Evolutionary conservation across 2,888 invertebrate species (phyloP).

Genomic region (Scaptomyza polygonia): DNA sequence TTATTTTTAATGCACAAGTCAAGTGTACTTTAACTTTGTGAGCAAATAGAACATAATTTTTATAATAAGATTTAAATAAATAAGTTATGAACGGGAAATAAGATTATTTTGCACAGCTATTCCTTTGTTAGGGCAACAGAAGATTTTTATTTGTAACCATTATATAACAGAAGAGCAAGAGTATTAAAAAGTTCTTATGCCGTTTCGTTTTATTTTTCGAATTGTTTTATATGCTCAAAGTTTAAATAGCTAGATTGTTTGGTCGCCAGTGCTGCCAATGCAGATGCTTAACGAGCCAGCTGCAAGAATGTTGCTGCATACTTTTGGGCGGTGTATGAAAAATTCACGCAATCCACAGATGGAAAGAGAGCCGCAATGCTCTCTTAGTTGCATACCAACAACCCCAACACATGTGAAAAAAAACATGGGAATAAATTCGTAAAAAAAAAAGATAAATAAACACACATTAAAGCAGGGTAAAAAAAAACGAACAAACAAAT

Average conservation of each 20-base stretch:
- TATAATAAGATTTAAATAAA: background rate
- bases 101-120: no score
- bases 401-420: conserved; percentile 14
- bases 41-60: conserved; percentile 5
- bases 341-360: conserved; percentile 7
- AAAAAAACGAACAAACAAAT: conserved; percentile 35
- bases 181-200: conserved; percentile 6
- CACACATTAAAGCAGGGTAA: background rate
- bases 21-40: conserved; percentile 11
- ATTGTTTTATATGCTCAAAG: background rate
- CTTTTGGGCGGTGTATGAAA: conserved; percentile 43
- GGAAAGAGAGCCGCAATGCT: conserved; percentile 11
- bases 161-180: background rate
- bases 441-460: conserved; percentile 2
- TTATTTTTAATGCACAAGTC: conserved; percentile 30
- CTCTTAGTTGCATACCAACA: conserved; percentile 16
- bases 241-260: conserved; percentile 5
- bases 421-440: conserved; percentile 27
- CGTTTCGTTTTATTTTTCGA: background rate
- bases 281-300: conserved; percentile 16
- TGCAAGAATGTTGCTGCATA: conserved; percentile 40
- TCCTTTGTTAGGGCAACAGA: background rate
- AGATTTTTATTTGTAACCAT: background rate
- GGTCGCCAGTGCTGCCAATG: conserved; percentile 44
- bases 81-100: no score